Evolutionary conservation across 2,888 invertebrate genomes (phyloP).

Genomic region (Troglohyphantes excavatus): DNA sequence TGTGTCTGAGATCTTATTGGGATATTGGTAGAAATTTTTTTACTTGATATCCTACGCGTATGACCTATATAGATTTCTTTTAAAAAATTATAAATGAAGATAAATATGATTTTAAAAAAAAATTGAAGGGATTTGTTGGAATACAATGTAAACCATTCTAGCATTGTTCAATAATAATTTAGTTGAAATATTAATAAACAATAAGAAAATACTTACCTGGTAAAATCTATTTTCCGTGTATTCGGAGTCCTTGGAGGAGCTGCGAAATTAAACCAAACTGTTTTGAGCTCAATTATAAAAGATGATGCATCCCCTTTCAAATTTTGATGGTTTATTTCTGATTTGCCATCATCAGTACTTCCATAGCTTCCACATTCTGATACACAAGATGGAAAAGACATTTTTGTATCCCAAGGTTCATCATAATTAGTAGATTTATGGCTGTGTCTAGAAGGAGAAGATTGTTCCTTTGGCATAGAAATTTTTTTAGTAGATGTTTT

Average conservation of each 20-base stretch:
- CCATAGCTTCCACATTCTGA: slow-evolving; percentile 74
- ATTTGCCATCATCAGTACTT: slow-evolving; percentile 45
- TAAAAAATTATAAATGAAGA: no score
- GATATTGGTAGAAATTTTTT: no score
- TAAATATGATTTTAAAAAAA: no score
- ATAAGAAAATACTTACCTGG: slow-evolving; percentile 86
- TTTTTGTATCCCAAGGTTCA: slow-evolving; percentile 61
- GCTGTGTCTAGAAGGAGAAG: slow-evolving; percentile 72
- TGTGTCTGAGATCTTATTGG: no score
- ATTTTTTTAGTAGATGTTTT: slow-evolving; percentile 32
- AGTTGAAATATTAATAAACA: background rate
- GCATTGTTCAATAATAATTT: no score
- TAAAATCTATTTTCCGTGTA: slow-evolving; percentile 96
- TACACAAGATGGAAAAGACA: slow-evolving; percentile 71
- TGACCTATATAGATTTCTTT: no score
- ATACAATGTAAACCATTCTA: no score
- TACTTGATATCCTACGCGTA: no score
- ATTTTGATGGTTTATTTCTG: slow-evolving; percentile 69
- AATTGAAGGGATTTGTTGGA: no score
- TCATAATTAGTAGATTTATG: slow-evolving; percentile 53
- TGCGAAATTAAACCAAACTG: slow-evolving; percentile 98
- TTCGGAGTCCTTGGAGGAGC: slow-evolving; percentile 97
- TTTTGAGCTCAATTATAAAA: slow-evolving; percentile 92
- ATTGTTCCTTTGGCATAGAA: slow-evolving; percentile 23
- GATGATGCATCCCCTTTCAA: slow-evolving; percentile 85